Evolutionary conservation across 2,888 invertebrate species (phyloP), one percentile per base, ranked within the genome.

Genomic region (Cephus runcator): DNA sequence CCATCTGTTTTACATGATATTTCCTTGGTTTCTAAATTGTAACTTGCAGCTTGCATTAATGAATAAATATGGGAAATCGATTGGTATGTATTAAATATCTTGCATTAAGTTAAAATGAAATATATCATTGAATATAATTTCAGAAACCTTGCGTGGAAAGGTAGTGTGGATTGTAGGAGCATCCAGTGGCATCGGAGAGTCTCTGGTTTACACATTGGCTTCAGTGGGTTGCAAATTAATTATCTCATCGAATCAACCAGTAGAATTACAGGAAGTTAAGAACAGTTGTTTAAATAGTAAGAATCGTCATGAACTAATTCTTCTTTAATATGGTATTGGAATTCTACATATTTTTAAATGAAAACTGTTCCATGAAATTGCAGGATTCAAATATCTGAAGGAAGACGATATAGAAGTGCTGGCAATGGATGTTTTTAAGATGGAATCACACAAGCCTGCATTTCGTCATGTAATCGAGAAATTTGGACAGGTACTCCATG

Each of bases 151-250:
- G 76, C 91, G 92, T 73, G 95, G 95, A 0, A 94, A 96, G 90
- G 96, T 97, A 4, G 94, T 96, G 1, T 97, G 97, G 95, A 95
- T 97, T 83, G 96, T 96, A 1, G 97, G 97, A 71, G 96, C 97
- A 0, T 97, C 97, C 0, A 96, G 96, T 92, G 97, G 97, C 23
- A 97, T 97, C 81, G 97, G 97, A 3, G 95, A 96, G 91, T 91
- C 93, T 81, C 92, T 96, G 74, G 96, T 96, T 0, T 93, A 95
- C 81, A 93, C 93, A 33, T 91, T 96, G 75, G 95, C 96, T 0
- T 93, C 93, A 85, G 92, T 93, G 86, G 95, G 95, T 11, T 95
- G 94, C 3, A 94, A 94, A 88, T 88, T 97, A 71, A 93, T 95
- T 9, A 86, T 97, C 4, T 94, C 96, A 12, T 95, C 96, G 0